Base-by-base conservation (phyloP, 2,888 invertebrate genomes). In the Agrochola lota region DNA sequence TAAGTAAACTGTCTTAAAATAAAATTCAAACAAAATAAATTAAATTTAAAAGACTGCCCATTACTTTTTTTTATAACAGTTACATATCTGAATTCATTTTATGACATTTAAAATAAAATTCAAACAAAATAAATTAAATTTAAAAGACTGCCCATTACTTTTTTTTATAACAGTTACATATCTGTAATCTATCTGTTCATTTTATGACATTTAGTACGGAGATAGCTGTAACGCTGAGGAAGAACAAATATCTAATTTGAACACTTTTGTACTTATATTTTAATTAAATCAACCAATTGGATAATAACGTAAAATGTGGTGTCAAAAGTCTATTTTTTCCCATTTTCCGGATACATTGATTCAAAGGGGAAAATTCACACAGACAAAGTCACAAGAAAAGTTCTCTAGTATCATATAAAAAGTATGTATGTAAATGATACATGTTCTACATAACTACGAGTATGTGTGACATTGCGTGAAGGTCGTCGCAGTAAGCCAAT, bases 401-500 rank as follows among this genome's bases (percentile, higher is more conserved):
- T 2, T 8, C 17, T 26, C n/a, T 23, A 15, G 8, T 43, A 8
- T 12, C 30, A 59, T 15, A 73, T 23, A 40, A 66, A 23, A 43
- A 30, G n/a, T 69, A 49, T 30, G 59, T 57, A 71, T 67, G 62
- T 81, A 81, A 76, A 77, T 71, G 26, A 15, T 12, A 46, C 52
- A 67, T 62, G 74, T 23, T 60, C 66, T 60, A 85, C 72, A 80
- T 77, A 74, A 15, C 63, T 72, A 52, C 59, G 20, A 20, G 26
- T 26, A 63, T n/a, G 64, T 68, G 59, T 84, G 88, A 79, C 78
- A 84, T 77, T 81, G 78, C 63, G 43, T 20, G 80, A 86, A 86
- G 89, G 85, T 76, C 83, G 57, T 3, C 69, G 66, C 73, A 73
- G 78, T 87, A 75, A 78, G 82, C 67, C 84, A 87, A 85, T 79